phyloP scores from a whole-genome alignment of 2,113 vertebrate genomes.

The Hylia prasina region DNA sequence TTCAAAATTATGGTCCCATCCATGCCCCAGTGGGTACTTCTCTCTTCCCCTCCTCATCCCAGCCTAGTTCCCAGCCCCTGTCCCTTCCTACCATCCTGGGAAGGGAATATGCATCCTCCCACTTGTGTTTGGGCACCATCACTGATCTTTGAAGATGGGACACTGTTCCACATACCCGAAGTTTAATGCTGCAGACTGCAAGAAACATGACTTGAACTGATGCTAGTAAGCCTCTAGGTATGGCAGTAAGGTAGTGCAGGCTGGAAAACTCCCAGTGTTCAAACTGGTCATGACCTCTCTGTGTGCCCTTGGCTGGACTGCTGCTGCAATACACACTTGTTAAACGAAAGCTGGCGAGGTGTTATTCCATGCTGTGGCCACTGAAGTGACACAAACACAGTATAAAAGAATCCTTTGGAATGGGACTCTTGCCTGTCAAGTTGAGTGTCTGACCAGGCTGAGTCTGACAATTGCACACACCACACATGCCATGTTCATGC shows the following conservation, averaged over 20 bases:
- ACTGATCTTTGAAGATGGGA: not conserved
- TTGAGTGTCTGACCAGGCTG: not conserved
- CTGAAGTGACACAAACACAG: not conserved
- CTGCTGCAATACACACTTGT: not conserved
- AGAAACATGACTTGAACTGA: not conserved
- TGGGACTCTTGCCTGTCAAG: not conserved
- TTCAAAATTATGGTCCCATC: not conserved
- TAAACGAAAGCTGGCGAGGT: not conserved
- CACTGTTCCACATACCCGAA: not conserved
- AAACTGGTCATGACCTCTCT: not conserved
- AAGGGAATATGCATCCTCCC: accelerated
- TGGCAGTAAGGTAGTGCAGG: not conserved
- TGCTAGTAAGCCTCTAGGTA: not conserved
- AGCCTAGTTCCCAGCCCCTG: not conserved
- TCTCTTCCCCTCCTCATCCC: not conserved
- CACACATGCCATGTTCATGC: accelerated
- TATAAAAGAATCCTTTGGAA: not conserved
- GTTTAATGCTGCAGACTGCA: not conserved
- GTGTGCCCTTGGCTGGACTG: not conserved
- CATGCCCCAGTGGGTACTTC: not conserved
- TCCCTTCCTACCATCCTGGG: not conserved
- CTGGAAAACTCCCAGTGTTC: not conserved
- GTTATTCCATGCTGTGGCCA: not conserved
- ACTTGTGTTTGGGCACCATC: not conserved
- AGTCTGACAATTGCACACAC: not conserved